Base-by-base conservation (phyloP, 2,113 vertebrate species). In the Sinocyclocheilus rhinocerous region DNA sequence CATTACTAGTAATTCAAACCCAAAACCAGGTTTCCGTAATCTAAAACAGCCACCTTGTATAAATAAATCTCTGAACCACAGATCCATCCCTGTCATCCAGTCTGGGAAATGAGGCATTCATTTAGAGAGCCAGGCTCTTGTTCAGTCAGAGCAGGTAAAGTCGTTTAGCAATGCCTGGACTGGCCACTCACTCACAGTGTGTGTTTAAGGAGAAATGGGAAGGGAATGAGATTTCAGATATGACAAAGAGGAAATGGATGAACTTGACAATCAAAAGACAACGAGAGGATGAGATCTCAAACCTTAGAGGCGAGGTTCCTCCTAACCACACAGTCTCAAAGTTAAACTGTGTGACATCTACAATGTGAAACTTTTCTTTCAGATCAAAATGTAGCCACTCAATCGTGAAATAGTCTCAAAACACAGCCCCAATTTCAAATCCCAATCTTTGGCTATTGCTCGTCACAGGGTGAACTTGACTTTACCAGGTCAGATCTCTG, bases 71-170 rank as follows among this genome's bases (percentile, higher is more conserved):
- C 29, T 61, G 39, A 20, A 10, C 12, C 33, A 16, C 52, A 15
- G 57, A 93, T 87, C 89, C 79, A 55, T 86, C 78, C 90, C 88
- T 88, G 90, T 65, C 88, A 65, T 85, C 80, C 81, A 72, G 29
- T 61, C 50, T 89, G 90, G 87, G 84, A 89, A 94, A 93, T 95
- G 83, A 94, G 92, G 93, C 89, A 94, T 94, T 95, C 45, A 91
- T 91, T 93, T 89, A 70, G 91, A 92, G 93, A 90, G 93, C 91
- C 92, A 88, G 78, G 67, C 70, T 90, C 81, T 76, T 67, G 87
- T 92, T 93, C 86, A 91, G 87, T 93, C 92, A 92, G 70, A 92
- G 83, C 92, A 92, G 81, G 81, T 61, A 93, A 87, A 55, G 89
- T 89, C 84, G 89, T 88, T 83, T 88, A 91, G 76, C 57, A 36